phyloP scores from a whole-genome alignment of 2,888 invertebrate genomes.

The Axea sp. region DNA sequence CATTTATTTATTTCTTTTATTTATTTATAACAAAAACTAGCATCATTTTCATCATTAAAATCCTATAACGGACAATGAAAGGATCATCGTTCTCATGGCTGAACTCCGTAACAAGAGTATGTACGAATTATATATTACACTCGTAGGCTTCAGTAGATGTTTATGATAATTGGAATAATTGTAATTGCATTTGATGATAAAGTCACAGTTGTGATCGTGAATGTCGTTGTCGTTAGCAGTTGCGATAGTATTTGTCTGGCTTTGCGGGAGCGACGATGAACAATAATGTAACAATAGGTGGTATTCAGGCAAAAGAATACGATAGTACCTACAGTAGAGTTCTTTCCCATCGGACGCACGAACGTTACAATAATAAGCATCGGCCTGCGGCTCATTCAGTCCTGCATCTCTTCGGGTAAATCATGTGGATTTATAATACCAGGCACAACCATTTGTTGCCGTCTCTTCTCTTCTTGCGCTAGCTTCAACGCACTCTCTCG shows the following conservation, averaged over 20 bases:
- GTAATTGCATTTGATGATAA: slow-evolving; percentile 53
- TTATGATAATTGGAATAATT: slow-evolving; percentile 44
- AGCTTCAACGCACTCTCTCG: slow-evolving; percentile 92
- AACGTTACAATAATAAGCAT: slow-evolving; percentile 70
- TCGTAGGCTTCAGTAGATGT: slow-evolving; percentile 65
- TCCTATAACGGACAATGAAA: slow-evolving; percentile 78
- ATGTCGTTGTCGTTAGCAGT: slow-evolving; percentile 56
- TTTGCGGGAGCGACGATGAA: slow-evolving; percentile 55
- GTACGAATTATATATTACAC: slow-evolving; percentile 73
- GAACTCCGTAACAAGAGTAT: slow-evolving; percentile 76
- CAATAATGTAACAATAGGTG: slow-evolving; percentile 66
- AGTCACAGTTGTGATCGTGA: slow-evolving; percentile 62
- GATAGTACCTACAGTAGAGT: slow-evolving; percentile 73
- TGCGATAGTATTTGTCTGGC: slow-evolving; percentile 62
- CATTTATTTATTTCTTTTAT: slow-evolving; percentile 32
- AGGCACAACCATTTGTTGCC: slow-evolving; percentile 95
- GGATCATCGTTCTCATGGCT: slow-evolving; percentile 75
- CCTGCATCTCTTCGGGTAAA: slow-evolving; percentile 97
- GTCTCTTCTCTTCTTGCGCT: slow-evolving; percentile 96
- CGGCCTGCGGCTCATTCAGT: slow-evolving; percentile 80
- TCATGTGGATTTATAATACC: slow-evolving; percentile 98
- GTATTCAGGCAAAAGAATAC: slow-evolving; percentile 73
- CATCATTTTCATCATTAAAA: slow-evolving; percentile 71
- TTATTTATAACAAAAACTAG: slow-evolving; percentile 73
- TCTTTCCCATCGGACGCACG: slow-evolving; percentile 72